These are phyloP conservation scores for Brotula barbata DNA, from an alignment of 2,797 vertebrate species.

Conservation along the genomic window DNA sequence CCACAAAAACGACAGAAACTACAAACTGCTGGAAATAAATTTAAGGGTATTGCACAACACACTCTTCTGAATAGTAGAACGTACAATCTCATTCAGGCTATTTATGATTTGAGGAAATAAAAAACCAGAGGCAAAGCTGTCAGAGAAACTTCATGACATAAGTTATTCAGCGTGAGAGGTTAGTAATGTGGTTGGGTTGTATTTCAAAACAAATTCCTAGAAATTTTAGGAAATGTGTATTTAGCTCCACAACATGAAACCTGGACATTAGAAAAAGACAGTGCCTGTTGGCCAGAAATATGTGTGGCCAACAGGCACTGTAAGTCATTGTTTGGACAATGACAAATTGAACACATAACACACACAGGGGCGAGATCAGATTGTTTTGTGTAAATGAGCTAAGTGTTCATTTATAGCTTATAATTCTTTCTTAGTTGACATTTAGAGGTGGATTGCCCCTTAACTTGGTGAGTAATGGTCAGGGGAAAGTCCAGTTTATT, in stretches of 20 bases:
- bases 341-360: too few relatives aligned
- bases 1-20: too few relatives aligned
- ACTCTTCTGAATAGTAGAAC: background rate
- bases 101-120: conserved; percentile 50
- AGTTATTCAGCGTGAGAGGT: background rate
- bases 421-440: conserved; percentile 22
- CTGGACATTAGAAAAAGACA: too few relatives aligned
- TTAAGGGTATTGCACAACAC: background rate
- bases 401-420: background rate
- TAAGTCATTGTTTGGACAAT: too few relatives aligned
- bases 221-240: too few relatives aligned
- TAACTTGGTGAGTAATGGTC: conserved; percentile 12
- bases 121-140: conserved; percentile 25
- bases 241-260: too few relatives aligned
- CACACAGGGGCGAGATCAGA: background rate
- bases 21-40: too few relatives aligned
- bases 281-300: too few relatives aligned
- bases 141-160: conserved; percentile 9
- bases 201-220: too few relatives aligned
- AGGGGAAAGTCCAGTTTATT: conserved; percentile 41
- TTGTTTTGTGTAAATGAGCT: background rate
- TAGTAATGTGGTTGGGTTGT: background rate
- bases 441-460: conserved; percentile 17
- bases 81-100: background rate
- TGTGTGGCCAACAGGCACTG: too few relatives aligned